Base-by-base conservation (phyloP, 2,113 vertebrate species). In the Picathartes gymnocephalus region DNA sequence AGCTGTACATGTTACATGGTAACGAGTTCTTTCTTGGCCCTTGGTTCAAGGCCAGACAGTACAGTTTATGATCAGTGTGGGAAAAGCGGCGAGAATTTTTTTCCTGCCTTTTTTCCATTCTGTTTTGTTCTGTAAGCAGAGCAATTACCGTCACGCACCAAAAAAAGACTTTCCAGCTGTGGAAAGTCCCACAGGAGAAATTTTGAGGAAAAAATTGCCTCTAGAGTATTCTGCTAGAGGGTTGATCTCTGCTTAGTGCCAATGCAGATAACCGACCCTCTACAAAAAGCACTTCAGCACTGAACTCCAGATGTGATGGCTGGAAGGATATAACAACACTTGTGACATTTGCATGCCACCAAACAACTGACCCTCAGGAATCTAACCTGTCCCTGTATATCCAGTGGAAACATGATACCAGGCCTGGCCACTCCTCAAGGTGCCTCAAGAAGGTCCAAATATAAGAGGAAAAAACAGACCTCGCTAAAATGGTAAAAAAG, bases 241-340 rank as follows among this genome's bases (percentile, higher is more conserved):
- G 39, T 27, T 93, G 15, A 33, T 78, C 33, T 81, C 42, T 51
- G 14, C 33, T 88, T 17, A 22, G 56, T 25, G 61, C n/a, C 51
- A 71, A n/a, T 13, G 21, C n/a, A 45, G 60, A 35, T n/a, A 37
- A 50, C 4, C 61, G 40, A 66, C 18, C 27, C 48, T 60, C 48
- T 1, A 0, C 10, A 40, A 47, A 81, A 42, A 47, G 7, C 44
- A 23, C 33, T 37, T 8, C 30, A 9, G 20, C 70, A 8, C 39
- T 48, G 30, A 61, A 3, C 28, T 47, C 35, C 73, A 85, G 48
- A 51, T 51, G 53, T 33, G 28, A n/a, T 60, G 81, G 45, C 60
- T 53, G 23, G 25, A 65, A 92, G 31, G 20, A 35, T 20, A 42
- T 0, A 9, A 53, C 28, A 71, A n/a, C 21, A 60, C 66, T 9